Base-by-base conservation (phyloP, 2,888 invertebrate genomes). In the Cryptus armator region DNA sequence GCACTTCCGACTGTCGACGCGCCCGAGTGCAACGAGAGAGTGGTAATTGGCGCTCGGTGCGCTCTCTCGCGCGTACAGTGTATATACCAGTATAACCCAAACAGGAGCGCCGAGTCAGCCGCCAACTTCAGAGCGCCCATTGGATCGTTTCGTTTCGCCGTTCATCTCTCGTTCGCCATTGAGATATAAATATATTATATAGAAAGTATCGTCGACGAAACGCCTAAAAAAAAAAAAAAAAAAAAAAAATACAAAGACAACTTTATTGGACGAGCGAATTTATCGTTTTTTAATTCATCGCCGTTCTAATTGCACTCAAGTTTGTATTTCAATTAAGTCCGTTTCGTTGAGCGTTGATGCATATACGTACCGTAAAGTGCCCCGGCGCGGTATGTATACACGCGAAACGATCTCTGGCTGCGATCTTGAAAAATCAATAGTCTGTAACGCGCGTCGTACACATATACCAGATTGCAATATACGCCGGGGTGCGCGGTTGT, bases 1-100 rank as follows among this genome's bases (percentile, higher is more conserved):
- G 87, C 85, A 87, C 84, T 87, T 88, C 86, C 85, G 84, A 85
- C 85, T 85, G 85, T 85, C 82, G 85, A 85, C 85, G 82, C 85
- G 85, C 79, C 85, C 80, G 85, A 85, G 85, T 85, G 85, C 85
- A 85, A 85, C 85, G 85, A 82, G 85, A 85, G 85, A 82, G 85
- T 85, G 85, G 85, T 85, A 85, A 85, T 85, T 85, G 85, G 85
- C 85, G 82, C 82, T 85, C 79, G 77, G 82, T 85, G 78, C 64
- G 77, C 37, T 71, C 85, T 81, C 81, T 82, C 71, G 85, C 82
- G 79, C 79, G 66, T 80, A 80, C 59, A 32, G 75, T 79, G 70
- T 37, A 37, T 37, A 37, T 37, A 37, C 37, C 6, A 37, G 37
- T 37, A 37, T 37, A 37, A 37, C 37, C 70, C 37, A 67, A 68